Evolutionary conservation across 2,797 vertebrate genomes (phyloP).

Genomic region (Arrhamphus sclerolepis): DNA sequence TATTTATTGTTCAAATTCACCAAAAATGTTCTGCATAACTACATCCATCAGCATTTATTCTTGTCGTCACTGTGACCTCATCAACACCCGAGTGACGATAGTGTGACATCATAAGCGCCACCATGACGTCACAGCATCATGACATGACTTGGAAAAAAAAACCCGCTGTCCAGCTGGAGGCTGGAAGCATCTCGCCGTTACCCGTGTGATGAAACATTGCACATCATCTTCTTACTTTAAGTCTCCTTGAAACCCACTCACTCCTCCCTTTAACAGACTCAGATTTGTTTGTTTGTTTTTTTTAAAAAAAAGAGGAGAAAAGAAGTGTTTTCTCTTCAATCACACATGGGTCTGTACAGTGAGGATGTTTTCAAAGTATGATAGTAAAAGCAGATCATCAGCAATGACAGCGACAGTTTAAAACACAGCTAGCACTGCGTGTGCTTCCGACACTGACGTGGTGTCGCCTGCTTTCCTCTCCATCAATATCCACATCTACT

Average conservation of each 20-base stretch:
- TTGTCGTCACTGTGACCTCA: constrained; percentile 57
- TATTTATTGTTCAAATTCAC: constrained; percentile 79
- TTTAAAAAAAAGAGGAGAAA: constrained; percentile 22
- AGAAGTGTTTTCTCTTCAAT: background rate
- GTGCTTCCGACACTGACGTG: constrained; percentile 10
- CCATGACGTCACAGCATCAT: constrained; percentile 51
- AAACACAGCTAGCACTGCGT: constrained; percentile 23
- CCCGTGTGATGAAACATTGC: constrained; percentile 64
- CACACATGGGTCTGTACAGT: constrained; percentile 26
- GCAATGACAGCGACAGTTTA: constrained; percentile 12
- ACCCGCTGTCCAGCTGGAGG: constrained; percentile 1
- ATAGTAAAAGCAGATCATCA: constrained; percentile 15
- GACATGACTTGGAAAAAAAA: constrained; percentile 52
- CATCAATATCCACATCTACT: constrained; percentile 6
- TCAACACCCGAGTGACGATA: constrained; percentile 41
- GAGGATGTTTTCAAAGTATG: constrained; percentile 11
- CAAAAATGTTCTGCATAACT: constrained; percentile 72
- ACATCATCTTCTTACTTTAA: constrained; percentile 56
- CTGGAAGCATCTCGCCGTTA: constrained; percentile 56
- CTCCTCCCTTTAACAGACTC: constrained; percentile 21
- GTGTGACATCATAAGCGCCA: constrained; percentile 63
- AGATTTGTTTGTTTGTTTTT: no score
- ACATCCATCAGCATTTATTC: constrained; percentile 72
- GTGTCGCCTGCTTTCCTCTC: constrained; percentile 12
- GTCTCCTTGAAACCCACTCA: constrained; percentile 19